Base-by-base conservation (phyloP, 64 coral and sea anemone genomes). In the Pachyseris speciosa region DNA sequence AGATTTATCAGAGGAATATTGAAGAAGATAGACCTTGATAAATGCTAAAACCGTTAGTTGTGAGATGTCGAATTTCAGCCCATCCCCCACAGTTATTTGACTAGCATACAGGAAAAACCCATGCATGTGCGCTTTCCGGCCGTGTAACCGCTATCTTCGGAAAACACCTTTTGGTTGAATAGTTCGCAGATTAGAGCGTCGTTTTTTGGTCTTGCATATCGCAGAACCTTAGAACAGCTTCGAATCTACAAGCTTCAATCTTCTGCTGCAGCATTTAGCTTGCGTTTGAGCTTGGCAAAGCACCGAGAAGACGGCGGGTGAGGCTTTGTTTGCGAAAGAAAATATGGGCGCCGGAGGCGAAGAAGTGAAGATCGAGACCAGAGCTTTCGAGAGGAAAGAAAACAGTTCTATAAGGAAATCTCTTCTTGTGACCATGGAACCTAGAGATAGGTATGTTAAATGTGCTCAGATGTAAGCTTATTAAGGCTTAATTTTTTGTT, bases 391-490 rank as follows among this genome's bases (percentile, higher is more conserved):
- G 75, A 88, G 70, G 51, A 91, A 67, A 83, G 25, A 70, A 4
- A 84, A 88, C 16, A 77, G 83, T 74, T 33, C 55, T 37, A 30
- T 79, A 5, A 93, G 94, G 73, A 86, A 90, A 74, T 48, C 70
- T 43, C 95, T 97, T 24, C 60, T 97, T 50, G 95, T 97, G 50
- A 77, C 91, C 11, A 59, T 94, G 31, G 91, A 93, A 22, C 95
- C 91, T 57, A 74, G 53, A 78, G 95, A 97, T 90, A 89, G 95
- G 95, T 97, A 97, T 47, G 94, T n/a, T n/a, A n/a, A n/a, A n/a
- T n/a, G n/a, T n/a, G n/a, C n/a, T n/a, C n/a, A n/a, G n/a, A n/a
- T n/a, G n/a, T n/a, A n/a, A n/a, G n/a, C n/a, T n/a, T n/a, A n/a
- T n/a, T n/a, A n/a, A n/a, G n/a, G n/a, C n/a, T n/a, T n/a, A n/a